These are phyloP conservation scores for Papilio aristodemus DNA, from an alignment of 1,140 invertebrate genomes.

Conservation along the genomic window DNA sequence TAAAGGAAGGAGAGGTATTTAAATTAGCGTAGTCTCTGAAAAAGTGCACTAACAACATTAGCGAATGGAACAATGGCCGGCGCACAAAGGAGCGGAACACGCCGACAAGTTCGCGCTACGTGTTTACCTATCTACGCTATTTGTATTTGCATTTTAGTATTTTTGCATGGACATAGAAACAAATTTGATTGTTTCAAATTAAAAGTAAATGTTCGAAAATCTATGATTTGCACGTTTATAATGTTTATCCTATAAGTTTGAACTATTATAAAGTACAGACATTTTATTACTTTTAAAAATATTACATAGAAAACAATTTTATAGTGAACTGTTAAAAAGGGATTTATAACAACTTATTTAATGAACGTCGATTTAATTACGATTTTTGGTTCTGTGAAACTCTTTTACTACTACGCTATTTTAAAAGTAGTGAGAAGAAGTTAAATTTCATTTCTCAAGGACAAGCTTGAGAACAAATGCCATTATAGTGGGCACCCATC, in stretches of 20 bases:
- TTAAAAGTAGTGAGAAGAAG: constrained; percentile 3
- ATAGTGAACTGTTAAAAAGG: too few species aligned
- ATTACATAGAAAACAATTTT: too few species aligned
- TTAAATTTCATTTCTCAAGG: constrained; percentile 6
- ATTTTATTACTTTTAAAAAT: too few species aligned
- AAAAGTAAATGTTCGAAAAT: not conserved
- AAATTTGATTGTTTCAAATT: not conserved
- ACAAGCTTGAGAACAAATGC: constrained; percentile 6
- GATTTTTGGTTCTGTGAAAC: not conserved
- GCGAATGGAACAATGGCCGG: constrained; percentile 73
- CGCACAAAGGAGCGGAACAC: constrained; percentile 70
- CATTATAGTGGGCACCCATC: constrained; percentile 14
- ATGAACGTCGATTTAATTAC: not conserved
- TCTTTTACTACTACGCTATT: not conserved
- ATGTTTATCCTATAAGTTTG: not conserved
- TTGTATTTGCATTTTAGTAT: not conserved
- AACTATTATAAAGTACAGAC: not conserved
- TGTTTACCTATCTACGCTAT: constrained; percentile 33
- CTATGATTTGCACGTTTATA: not conserved
- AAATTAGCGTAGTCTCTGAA: constrained; percentile 78
- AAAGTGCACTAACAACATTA: constrained; percentile 81
- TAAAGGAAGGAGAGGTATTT: constrained; percentile 78
- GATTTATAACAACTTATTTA: too few species aligned
- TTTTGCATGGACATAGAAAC: not conserved
- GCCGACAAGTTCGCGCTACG: constrained; percentile 50